Evolutionary conservation across 2,113 vertebrate genomes (phyloP).

Genomic region (Hemiprocne comata): DNA sequence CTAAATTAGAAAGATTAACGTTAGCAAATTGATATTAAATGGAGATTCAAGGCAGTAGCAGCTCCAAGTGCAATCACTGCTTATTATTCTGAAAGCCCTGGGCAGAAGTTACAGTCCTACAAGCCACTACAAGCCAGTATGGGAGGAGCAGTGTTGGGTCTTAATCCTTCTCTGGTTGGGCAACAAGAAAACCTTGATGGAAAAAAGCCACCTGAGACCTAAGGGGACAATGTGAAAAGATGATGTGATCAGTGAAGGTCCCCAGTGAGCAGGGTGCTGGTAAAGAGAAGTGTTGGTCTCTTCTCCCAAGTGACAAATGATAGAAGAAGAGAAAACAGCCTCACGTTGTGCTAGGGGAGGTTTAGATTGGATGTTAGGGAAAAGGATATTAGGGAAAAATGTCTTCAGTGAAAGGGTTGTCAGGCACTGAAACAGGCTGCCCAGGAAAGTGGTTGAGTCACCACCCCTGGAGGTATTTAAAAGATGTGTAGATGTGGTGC

Average conservation of each 20-base stretch:
- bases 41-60: neutral
- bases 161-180: neutral
- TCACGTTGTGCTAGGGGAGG: too few relatives aligned
- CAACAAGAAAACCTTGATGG: neutral
- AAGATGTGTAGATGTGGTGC: too few relatives aligned
- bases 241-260: neutral
- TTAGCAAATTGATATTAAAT: neutral
- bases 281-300: rapidly evolving
- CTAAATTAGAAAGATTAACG: neutral
- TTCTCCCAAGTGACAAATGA: too few relatives aligned
- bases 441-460: too few relatives aligned
- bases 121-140: neutral
- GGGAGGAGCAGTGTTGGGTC: neutral
- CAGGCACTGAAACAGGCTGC: too few relatives aligned
- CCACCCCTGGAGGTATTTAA: too few relatives aligned
- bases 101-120: neutral
- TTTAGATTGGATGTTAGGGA: too few relatives aligned
- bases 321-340: too few relatives aligned
- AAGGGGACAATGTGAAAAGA: neutral
- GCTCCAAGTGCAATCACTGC: neutral
- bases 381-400: too few relatives aligned
- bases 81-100: neutral
- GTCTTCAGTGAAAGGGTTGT: too few relatives aligned
- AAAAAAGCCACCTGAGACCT: neutral
- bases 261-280: neutral